Percentiles rank a stretch among this genome's conserved stretches.
These are phyloP conservation scores for Notoglanidium macrostoma DNA, from an alignment of 2,797 vertebrate genomes.

Conservation along the genomic window DNA sequence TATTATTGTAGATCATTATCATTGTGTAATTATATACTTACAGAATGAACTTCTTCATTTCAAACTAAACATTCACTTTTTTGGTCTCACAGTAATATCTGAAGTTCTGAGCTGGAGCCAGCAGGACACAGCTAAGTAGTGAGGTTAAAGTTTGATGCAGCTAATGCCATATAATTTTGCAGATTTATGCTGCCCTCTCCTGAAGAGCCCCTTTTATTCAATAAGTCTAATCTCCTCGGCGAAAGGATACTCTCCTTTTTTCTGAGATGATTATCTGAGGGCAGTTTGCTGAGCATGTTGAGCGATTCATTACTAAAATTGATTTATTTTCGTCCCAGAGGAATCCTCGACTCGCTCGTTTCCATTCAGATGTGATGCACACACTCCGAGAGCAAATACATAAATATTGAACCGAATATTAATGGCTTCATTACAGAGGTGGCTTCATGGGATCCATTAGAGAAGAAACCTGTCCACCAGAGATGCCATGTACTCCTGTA, in stretches of 20 bases:
- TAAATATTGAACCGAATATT: slow-evolving; percentile 68
- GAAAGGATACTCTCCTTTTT: slow-evolving; percentile 43
- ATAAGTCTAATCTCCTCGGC: slow-evolving; percentile 15
- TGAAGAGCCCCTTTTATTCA: slow-evolving; percentile 24
- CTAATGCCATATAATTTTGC: neutral
- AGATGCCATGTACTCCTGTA: slow-evolving; percentile 6
- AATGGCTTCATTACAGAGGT: slow-evolving; percentile 59
- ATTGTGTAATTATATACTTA: too few species aligned
- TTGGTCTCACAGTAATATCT: neutral
- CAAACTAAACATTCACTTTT: neutral
- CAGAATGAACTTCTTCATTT: neutral
- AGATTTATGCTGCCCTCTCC: slow-evolving; percentile 21
- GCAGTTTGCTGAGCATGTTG: slow-evolving; percentile 55
- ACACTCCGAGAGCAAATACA: slow-evolving; percentile 57
- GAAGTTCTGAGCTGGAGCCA: too few species aligned
- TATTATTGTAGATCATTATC: too few species aligned
- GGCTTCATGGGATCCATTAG: slow-evolving; percentile 33
- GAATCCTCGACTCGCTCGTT: slow-evolving; percentile 48
- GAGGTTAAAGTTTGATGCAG: slow-evolving; percentile 12
- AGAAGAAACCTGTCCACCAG: slow-evolving; percentile 34
- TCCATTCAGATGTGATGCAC: slow-evolving; percentile 63
- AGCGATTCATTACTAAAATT: slow-evolving; percentile 67
- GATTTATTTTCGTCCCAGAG: slow-evolving; percentile 61
- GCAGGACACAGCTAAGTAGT: neutral
- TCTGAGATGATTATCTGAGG: slow-evolving; percentile 41